Conservation (phyloP, 2,888 invertebrate genomes). For the Campopleginae sp. region DNA sequence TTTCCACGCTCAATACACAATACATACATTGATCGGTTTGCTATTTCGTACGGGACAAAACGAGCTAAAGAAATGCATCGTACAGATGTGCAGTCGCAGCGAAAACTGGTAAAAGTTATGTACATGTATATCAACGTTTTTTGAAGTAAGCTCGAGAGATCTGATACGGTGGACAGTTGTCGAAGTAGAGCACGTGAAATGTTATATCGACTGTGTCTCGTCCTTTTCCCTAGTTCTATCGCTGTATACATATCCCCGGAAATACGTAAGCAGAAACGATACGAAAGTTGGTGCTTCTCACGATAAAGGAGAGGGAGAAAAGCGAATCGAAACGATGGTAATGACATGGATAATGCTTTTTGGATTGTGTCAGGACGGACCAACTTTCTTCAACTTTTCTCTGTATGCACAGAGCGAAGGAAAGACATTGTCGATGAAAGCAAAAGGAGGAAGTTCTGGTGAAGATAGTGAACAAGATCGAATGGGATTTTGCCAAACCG, state of each 20-base stretch:
- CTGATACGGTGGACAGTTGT: conserved; percentile 42
- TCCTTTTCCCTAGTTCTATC: conserved; percentile 2
- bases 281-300: conserved; percentile 54
- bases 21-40: conserved; percentile 35
- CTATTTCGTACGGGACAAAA: conserved; percentile 40
- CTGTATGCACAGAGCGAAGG: not conserved
- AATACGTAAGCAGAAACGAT: conserved; percentile 61
- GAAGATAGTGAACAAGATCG: conserved; percentile 28
- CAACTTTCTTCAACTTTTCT: conserved; percentile 59
- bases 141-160: conserved; percentile 35
- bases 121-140: not conserved
- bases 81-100: conserved; percentile 54
- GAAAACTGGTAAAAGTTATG: conserved; percentile 52
- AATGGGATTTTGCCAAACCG: conserved; percentile 5
- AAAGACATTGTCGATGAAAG: not conserved
- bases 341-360: conserved; percentile 69
- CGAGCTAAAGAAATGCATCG: conserved; percentile 53
- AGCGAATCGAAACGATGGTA: conserved; percentile 61
- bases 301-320: conserved; percentile 11
- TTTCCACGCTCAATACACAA: conserved; percentile 18
- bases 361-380: conserved; percentile 43
- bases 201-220: conserved; percentile 39
- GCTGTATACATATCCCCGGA: not conserved
- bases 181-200: conserved; percentile 50
- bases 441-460: not conserved